Evolutionary conservation across 2,888 invertebrate species (phyloP).

Genomic region (Coleophora deauratella): DNA sequence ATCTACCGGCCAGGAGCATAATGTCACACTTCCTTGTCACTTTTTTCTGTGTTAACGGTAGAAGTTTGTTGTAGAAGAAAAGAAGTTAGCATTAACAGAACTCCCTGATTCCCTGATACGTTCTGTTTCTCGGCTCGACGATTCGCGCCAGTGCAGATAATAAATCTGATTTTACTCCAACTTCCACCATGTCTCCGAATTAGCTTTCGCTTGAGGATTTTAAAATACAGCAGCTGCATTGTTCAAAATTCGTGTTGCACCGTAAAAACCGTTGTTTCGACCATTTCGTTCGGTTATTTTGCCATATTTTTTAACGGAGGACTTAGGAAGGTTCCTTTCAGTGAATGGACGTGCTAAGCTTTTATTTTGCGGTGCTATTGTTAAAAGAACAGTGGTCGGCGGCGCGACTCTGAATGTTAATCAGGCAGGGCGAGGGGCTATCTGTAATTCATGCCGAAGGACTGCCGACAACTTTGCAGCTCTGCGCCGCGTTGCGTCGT

Average conservation of each 20-base stretch:
- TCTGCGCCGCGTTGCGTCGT: constrained; percentile 18
- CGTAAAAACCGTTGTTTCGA: too few species aligned
- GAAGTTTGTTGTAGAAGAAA: too few species aligned
- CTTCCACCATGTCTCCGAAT: constrained; percentile 15
- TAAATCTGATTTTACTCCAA: constrained; percentile 32
- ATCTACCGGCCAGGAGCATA: too few species aligned
- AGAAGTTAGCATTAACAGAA: constrained; percentile 24
- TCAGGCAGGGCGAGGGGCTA: constrained; percentile 52
- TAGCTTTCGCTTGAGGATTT: constrained; percentile 15
- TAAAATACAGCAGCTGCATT: constrained; percentile 3
- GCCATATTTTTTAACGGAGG: too few species aligned
- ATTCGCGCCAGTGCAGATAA: constrained; percentile 16
- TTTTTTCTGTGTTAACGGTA: too few species aligned
- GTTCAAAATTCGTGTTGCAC: too few species aligned
- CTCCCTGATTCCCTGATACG: constrained; percentile 33
- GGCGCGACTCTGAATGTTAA: constrained; percentile 62
- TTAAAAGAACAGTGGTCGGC: constrained; percentile 56
- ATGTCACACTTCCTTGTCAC: too few species aligned
- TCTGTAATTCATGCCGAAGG: constrained; percentile 62
- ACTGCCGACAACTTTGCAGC: constrained; percentile 45
- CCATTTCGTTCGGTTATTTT: constrained; percentile 15
- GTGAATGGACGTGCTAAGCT: constrained; percentile 59
- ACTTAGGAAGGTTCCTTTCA: constrained; percentile 36
- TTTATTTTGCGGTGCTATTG: constrained; percentile 65
- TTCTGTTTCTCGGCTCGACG: constrained; percentile 14